Conservation (phyloP, 1,140 invertebrate genomes). For the Papilio polytes region DNA sequence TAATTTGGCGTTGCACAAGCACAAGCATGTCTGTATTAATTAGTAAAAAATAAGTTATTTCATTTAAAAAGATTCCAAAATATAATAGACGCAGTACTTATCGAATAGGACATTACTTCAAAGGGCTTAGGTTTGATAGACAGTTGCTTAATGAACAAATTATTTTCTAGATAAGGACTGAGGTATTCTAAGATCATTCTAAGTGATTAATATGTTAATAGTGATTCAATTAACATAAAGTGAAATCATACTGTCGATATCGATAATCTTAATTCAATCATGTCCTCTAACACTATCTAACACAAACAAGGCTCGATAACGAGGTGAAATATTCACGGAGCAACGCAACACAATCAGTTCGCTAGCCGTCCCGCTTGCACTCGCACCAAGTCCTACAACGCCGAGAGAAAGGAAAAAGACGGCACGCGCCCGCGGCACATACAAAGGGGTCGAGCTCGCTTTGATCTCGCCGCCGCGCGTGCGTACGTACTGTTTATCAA, state of each 20-base stretch:
- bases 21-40: no score
- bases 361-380: conserved; percentile 68
- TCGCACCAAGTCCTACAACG: conserved; percentile 48
- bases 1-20: no score
- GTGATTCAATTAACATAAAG: conserved; percentile 15
- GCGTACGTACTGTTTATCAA: conserved; percentile 65
- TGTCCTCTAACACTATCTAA: conserved; percentile 75
- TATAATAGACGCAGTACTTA: not conserved
- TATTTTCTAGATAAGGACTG: not conserved
- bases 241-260: conserved; percentile 59
- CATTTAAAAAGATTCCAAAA: no score
- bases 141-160: not conserved
- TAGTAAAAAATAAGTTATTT: not conserved
- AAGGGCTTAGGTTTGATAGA: not conserved
- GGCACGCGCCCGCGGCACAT: conserved; percentile 76
- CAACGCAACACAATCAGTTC: conserved; percentile 74
- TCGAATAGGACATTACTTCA: not conserved
- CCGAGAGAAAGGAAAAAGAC: conserved; percentile 73
- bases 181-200: not conserved
- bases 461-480: conserved; percentile 81
- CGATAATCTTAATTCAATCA: conserved; percentile 66
- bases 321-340: conserved; percentile 84
- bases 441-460: conserved; percentile 81
- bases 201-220: not conserved
- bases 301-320: conserved; percentile 83